Evolutionary conservation across 1,140 invertebrate genomes (phyloP).

Genomic region (Papilio dardanus): DNA sequence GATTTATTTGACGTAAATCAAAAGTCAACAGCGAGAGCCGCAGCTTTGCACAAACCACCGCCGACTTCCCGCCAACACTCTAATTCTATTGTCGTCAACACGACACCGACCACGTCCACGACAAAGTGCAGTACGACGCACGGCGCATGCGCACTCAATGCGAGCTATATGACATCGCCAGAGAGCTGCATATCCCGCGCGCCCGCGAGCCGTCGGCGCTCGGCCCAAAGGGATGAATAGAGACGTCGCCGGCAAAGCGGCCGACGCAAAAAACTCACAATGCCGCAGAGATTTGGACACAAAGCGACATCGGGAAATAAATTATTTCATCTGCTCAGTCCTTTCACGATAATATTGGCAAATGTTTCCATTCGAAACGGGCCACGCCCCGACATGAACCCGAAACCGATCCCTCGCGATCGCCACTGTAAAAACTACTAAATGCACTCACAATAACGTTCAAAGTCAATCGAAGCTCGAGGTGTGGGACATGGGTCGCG

Average conservation of each 20-base stretch:
- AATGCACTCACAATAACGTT: not conserved
- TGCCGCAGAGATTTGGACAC: slow-evolving; percentile 75
- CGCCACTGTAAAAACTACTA: not conserved
- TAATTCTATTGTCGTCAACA: slow-evolving; percentile 77
- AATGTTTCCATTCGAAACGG: slow-evolving; percentile 80
- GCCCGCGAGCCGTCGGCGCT: slow-evolving; percentile 54
- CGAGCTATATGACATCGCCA: not conserved
- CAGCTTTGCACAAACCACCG: slow-evolving; percentile 73
- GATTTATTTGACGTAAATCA: slow-evolving; percentile 73
- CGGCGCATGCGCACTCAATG: slow-evolving; percentile 36
- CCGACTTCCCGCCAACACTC: slow-evolving; percentile 69
- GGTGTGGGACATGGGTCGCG: slow-evolving; percentile 53
- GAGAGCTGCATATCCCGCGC: slow-evolving; percentile 49
- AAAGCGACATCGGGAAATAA: slow-evolving; percentile 80
- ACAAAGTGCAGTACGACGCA: slow-evolving; percentile 47
- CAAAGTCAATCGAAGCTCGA: not conserved
- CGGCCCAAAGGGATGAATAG: slow-evolving; percentile 74
- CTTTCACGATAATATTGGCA: slow-evolving; percentile 82
- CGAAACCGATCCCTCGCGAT: not conserved
- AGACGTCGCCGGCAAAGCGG: slow-evolving; percentile 74
- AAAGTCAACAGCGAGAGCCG: slow-evolving; percentile 60
- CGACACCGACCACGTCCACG: slow-evolving; percentile 50
- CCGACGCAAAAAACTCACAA: slow-evolving; percentile 78
- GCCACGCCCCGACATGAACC: slow-evolving; percentile 72
- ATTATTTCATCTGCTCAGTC: slow-evolving; percentile 82